Conservation (phyloP, 2,113 vertebrate genomes). For the Salvator merianae region DNA sequence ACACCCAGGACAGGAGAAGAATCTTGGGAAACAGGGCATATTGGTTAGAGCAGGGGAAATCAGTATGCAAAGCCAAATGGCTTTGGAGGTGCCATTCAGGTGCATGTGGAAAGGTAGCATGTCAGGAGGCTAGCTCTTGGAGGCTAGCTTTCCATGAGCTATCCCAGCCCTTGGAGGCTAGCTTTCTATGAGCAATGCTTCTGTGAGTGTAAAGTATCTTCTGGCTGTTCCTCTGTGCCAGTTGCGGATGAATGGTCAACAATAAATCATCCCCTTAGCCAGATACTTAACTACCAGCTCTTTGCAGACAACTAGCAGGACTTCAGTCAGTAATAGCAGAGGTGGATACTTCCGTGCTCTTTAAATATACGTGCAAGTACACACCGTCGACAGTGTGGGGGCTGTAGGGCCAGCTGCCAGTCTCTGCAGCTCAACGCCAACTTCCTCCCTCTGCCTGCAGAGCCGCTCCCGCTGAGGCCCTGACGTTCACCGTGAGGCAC, state of each 20-base stretch:
- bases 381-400: too few species aligned
- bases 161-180: neutral
- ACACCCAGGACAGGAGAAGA: neutral
- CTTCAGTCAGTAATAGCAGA: too few species aligned
- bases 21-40: neutral
- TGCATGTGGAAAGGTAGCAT: neutral
- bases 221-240: too few species aligned
- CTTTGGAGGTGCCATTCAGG: neutral
- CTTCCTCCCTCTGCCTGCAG: constrained; percentile 64
- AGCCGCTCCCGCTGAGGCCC: constrained; percentile 78
- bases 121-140: neutral
- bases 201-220: too few species aligned
- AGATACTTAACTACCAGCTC: too few species aligned
- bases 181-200: neutral
- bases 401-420: neutral
- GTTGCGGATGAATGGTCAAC: too few species aligned
- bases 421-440: neutral
- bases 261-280: too few species aligned
- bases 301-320: too few species aligned
- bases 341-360: too few species aligned
- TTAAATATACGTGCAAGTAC: too few species aligned
- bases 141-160: neutral
- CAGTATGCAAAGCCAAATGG: neutral
- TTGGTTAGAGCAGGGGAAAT: too few species aligned
- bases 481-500: constrained; percentile 83